Evolutionary conservation across 2,113 vertebrate genomes (phyloP), one percentile per base, ranked within the genome.

Genomic region (Scalopus aquaticus): DNA sequence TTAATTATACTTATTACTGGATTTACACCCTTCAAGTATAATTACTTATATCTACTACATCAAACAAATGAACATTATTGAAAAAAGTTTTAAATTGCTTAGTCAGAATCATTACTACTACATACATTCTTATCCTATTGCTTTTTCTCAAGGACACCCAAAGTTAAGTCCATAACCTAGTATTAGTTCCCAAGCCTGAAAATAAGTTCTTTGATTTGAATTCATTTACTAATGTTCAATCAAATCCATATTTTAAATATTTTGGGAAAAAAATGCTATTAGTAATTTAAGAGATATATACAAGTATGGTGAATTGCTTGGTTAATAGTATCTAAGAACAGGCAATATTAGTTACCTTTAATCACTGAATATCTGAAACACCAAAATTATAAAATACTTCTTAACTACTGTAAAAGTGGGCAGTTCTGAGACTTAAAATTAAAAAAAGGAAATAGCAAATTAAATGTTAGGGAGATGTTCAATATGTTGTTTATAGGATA

Each of bases 31-130:
- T 24, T 89, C 13, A 95, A 35, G 26, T n/a, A n/a, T n/a, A n/a
- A n/a, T 90, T 80, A 49, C 37, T 72, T 72, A 35, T 19, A 0
- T 22, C n/a, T 32, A 51, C 58, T 91, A 73, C 56, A 79, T n/a
- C 32, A 62, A 95, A 82, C 9, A 91, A 91, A 88, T 62, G 19
- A 91, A 90, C 90, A 84, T 30, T 8, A 49, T 62, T 56, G 87
- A 39, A 3, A 65, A 28, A 26, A 84, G 49, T 10, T 60, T 95
- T 54, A 65, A 62, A 35, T 82, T 89, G 58, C 88, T 85, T 6
- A 88, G 42, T 44, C 7, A 49, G 62, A 78, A 49, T 77, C 15
- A 74, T 39, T 56, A 46, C 9, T 3, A 51, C 16, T 78, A 11
- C 10, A 64, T 37, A 22, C 1, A 70, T 90, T 93, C 32, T 80